Base-by-base conservation (phyloP, 2,888 invertebrate species). In the Mystacides longicornis region DNA sequence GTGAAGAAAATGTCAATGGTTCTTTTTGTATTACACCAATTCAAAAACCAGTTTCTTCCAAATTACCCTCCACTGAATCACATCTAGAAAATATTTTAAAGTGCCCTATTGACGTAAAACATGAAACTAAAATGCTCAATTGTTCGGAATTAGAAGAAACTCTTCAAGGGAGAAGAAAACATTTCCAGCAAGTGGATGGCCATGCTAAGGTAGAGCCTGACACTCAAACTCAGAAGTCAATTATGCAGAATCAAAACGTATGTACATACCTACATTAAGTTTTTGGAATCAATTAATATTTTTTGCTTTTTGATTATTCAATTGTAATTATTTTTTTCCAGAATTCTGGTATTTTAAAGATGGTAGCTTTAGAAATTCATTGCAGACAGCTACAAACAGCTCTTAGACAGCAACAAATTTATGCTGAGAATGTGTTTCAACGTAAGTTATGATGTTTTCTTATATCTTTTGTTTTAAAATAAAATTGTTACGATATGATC, bases 391-490 rank as follows among this genome's bases (percentile, higher is more conserved):
- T 85, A 59, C 81, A 83, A 67, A 70, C 78, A 60, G 78, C 80
- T 51, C 71, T 84, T 57, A 79, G 81, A 59, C 81, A 81, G 64
- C 83, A 84, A 64, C 83, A 84, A 64, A 77, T 79, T 52, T 79
- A 81, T 63, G 78, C 81, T n/a, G 82, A 83, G 65, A 74, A 79
- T 60, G 70, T 82, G 53, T 73, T 82, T 67, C 81, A 81, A 69
- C 78, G 82, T 83, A 74, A 77, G 80, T 77, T 52, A n/a, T n/a
- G n/a, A n/a, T n/a, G n/a, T n/a, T n/a, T n/a, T n/a, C n/a, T n/a
- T n/a, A n/a, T n/a, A n/a, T n/a, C n/a, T n/a, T n/a, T n/a, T n/a
- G n/a, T n/a, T n/a, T n/a, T n/a, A n/a, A n/a, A n/a, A n/a, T n/a
- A n/a, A n/a, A n/a, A n/a, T n/a, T n/a, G n/a, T n/a, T n/a, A n/a